Evolutionary conservation across 2,113 vertebrate species (phyloP), one percentile per base, ranked within the genome.

Genomic region (Chaetops frenatus): DNA sequence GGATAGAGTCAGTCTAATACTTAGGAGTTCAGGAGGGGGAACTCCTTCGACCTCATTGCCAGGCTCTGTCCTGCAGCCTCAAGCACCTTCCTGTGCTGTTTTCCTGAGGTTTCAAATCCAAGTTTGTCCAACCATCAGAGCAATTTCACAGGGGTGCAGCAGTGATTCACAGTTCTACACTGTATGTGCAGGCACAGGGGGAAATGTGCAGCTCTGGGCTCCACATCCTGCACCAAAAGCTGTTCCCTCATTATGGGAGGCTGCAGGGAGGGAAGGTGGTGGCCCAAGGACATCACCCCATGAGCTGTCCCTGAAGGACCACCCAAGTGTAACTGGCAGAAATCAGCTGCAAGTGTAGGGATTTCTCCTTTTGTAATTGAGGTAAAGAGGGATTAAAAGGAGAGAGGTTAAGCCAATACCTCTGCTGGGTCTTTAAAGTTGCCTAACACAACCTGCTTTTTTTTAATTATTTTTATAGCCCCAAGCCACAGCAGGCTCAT

Each of bases 141-240:
- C 7, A 38, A 28, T 86, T 28, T 28, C 6, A 6, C 20, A 0
- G 7, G 38, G n/a, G 7, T 24, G 21, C 56, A 81, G 53, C 19
- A 29, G 51, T 45, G 18, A 53, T 35, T 48, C 38, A 15, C 38
- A 62, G 23, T 6, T 27, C 33, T 51, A 1, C 7, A 27, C 0
- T n/a, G 0, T 12, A 2, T 8, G 1, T 3, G 15, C 15, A 38
- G 51, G 42, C 16, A 38, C 16, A 27, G 42, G 22, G 45, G 15
- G 15, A 74, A 13, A 15, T 14, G 44, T 15, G 28, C 28, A 69
- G 31, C 71, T 76, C 8, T 48, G 42, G 66, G 48, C 24, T 53
- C 45, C 54, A 27, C 29, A 35, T 11, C 57, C 76, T 48, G 36
- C 67, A 31, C 9, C n/a, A 31, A 51, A 51, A 35, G 14, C 12